These are phyloP conservation scores for Ormyrus nitidulus DNA, from an alignment of 2,888 invertebrate species.

Conservation along the genomic window DNA sequence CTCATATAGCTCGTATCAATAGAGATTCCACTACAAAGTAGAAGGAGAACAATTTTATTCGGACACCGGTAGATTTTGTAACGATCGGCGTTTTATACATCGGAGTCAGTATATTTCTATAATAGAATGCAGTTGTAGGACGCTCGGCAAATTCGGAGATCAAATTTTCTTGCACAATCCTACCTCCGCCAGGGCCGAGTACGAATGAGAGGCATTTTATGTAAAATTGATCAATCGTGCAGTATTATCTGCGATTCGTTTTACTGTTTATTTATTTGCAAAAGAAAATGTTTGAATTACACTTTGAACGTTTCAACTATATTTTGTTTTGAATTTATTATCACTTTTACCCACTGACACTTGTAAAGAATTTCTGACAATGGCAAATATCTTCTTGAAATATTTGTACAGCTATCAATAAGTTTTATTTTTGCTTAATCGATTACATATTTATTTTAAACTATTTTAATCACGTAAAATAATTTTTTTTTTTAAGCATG, in stretches of 20 bases:
- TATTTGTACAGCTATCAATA: background rate
- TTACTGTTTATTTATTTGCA: constrained; percentile 1
- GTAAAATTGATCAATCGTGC: constrained; percentile 51
- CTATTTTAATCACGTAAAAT: background rate
- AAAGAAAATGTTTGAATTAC: background rate
- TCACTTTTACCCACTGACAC: too few relatives aligned
- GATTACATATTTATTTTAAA: background rate
- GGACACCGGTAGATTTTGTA: constrained; percentile 51
- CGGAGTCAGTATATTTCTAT: constrained; percentile 57
- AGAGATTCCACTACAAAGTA: constrained; percentile 47
- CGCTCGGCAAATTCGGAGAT: constrained; percentile 51
- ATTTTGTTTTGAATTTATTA: too few relatives aligned
- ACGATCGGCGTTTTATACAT: constrained; percentile 52
- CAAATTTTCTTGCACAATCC: constrained; percentile 50
- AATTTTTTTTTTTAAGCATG: background rate
- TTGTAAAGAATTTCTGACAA: too few relatives aligned
- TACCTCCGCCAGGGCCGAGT: constrained; percentile 50
- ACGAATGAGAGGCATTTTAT: constrained; percentile 43
- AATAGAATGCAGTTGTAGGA: constrained; percentile 46
- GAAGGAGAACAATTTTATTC: constrained; percentile 36
- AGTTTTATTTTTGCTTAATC: constrained; percentile 7
- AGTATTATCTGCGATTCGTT: constrained; percentile 21
- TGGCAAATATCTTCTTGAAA: too few relatives aligned
- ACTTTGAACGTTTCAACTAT: too few relatives aligned
- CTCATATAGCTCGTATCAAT: constrained; percentile 54